Base-by-base conservation (phyloP, 1,140 invertebrate genomes). In the Kradibia gibbosae region DNA sequence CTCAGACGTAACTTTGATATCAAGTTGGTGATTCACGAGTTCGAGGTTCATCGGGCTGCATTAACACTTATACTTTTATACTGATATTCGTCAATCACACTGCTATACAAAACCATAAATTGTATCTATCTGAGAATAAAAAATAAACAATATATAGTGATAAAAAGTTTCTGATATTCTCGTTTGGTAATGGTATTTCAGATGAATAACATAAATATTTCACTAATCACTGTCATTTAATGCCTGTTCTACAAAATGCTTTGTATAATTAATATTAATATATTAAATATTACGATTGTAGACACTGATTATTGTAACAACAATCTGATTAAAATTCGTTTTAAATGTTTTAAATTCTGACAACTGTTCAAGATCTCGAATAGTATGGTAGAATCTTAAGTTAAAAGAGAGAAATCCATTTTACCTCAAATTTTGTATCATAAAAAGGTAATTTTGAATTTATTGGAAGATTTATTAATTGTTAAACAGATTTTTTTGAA, bases 11-110 rank as follows among this genome's bases (percentile, higher is more conserved):
- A 20, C 20, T 8, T 39, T 11, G 13, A 72, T 50, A 13, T 20
- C n/a, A 31, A 72, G 42, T 48, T 11, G n/a, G 42, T 25, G 76
- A 67, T 28, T 50, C 76, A 53, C 28, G 20, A 15, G 13, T 8
- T 57, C 34, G 34, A 80, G 53, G 70, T 80, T 72, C 78, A 73
- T n/a, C 22, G 65, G 22, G 42, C 31, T 31, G 15, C 31, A 25
- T 71, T 45, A 25, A 1, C n/a, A 39, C 48, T 55, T 78, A 70
- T 50, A 70, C 31, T 55, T n/a, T 62, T 65, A 36, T 36, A 28
- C 60, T 4, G 22, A 28, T 60, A 15, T n/a, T 28, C 0, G 8
- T 11, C 13, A 28, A 3, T 60, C 25, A 28, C 31, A 3, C n/a
- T 28, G 25, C 11, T 2, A 31, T 31, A 13, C 2, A n/a, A n/a